Base-by-base conservation (phyloP, 37 sponge, comb jelly and placozoan species). In the Beroe ovata region DNA sequence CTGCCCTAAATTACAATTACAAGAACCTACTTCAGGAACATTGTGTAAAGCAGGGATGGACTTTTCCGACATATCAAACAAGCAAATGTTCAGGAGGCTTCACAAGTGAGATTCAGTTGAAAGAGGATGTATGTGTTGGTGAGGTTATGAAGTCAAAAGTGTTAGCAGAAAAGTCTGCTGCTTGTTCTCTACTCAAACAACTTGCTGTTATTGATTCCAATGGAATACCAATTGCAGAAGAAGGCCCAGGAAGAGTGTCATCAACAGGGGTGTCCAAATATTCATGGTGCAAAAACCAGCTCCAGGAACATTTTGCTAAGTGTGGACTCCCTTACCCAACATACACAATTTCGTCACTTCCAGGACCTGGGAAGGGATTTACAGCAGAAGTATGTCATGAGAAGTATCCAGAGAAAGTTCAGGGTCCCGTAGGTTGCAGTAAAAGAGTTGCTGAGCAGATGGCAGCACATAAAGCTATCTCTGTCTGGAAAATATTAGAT, bases 1-100 rank as follows among this genome's bases (percentile, higher is more conserved):
- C n/a, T n/a, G n/a, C n/a, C n/a, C n/a, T n/a, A n/a, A n/a, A 77
- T 42, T 77, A 77, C 84, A 77, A 77, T 54, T 77, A 77, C 54
- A 77, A 77, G 47, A 77, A 77, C 84, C 84, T 77, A 36, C 54
- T 77, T 11, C 84, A 77, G 84, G 84, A 77, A 54, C 84, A 77
- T 25, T 33, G 35, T 8, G 84, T 77, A 6, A 77, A 42, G 21
- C 42, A 77, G 47, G 84, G 84, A n/a, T 77, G 84, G 84, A 39
- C 21, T 25, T 35, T 42, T 11, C 84, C 84, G 0, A 42, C 84
- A 1, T 77, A 77, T 20, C 47, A 77, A 6, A 77, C 84, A 23
- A 41, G 23, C 41, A 38, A 40, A 54, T 42, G 42, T 42, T 0
- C 42, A 21, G 54, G 54, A 19, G 84, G 84, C 21, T 77, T 77